Percentiles rank a stretch among this genome's conserved stretches.
phyloP scores from a whole-genome alignment of 2,888 invertebrate species.

The Rotaria socialis region DNA sequence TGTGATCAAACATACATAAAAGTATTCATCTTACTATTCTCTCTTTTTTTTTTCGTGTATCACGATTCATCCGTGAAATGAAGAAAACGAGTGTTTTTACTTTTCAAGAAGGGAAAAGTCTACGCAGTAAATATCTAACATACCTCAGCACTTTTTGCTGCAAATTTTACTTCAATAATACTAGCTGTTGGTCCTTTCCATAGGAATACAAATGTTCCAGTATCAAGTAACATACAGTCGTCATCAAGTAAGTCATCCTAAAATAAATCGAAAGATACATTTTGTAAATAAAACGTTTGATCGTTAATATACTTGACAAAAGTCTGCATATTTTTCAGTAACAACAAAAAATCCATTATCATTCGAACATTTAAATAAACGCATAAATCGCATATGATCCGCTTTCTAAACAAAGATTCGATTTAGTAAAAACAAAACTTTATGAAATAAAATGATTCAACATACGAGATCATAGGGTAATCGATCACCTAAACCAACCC shows the following conservation, averaged over 20 bases:
- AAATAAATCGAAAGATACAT: conserved; percentile 48
- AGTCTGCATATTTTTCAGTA: conserved; percentile 95
- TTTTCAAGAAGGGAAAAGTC: no score
- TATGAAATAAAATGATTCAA: not conserved
- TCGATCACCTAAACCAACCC: conserved; percentile 86
- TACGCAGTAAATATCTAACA: not conserved
- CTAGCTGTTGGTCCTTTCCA: conserved; percentile 95
- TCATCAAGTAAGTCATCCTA: conserved; percentile 97
- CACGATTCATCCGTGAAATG: no score
- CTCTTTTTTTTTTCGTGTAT: no score
- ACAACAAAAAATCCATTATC: conserved; percentile 98
- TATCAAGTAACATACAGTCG: conserved; percentile 98
- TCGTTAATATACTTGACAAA: conserved; percentile 74
- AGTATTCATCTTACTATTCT: no score
- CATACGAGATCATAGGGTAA: conserved; percentile 74
- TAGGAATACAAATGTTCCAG: conserved; percentile 91
- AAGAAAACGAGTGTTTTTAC: no score
- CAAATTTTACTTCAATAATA: conserved; percentile 96
- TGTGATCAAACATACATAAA: no score
- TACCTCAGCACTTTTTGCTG: conserved; percentile 94
- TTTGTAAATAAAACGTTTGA: conserved; percentile 47
- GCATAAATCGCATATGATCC: conserved; percentile 82
- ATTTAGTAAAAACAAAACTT: not conserved
- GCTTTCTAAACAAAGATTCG: conserved; percentile 64
- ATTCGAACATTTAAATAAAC: conserved; percentile 95